Evolutionary conservation across 2,113 vertebrate species (phyloP), one percentile per base, ranked within the genome.

Genomic region (Mormyrus iriodes): DNA sequence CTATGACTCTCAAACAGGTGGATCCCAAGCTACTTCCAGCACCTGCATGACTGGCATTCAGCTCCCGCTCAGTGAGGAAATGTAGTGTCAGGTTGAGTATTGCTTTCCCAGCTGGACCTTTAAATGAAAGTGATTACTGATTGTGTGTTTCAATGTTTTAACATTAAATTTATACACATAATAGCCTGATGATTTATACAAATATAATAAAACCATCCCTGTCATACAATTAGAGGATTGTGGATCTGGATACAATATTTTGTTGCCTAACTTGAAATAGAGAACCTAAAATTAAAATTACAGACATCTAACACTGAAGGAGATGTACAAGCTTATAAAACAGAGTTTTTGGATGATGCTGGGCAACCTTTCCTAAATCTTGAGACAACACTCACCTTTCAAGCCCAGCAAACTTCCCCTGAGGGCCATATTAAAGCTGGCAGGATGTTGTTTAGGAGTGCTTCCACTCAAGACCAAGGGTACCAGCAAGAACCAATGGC

Each of bases 1-100:
- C 93, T 31, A 89, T 95, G 89, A 96, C 91, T 17, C 91, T 94
- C 86, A 96, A 92, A 91, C 96, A 96, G 44, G 93, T 92, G 79
- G 90, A n/a, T 2, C 49, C 42, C 3, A 10, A 27, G 19, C 46
- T 65, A 53, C 27, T 51, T 55, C 31, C 55, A 8, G 27, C 42
- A 27, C 31, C 79, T 17, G 42, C 27, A 27, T 31, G 27, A 42
- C 52, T 92, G 35, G 88, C 89, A 86, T 90, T 90, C 90, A 83
- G 93, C 24, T 88, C 44, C 10, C 52, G 21, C 27, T 87, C 42
- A 86, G 92, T 85, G 3, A 90, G 82, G 53, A 93, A 39, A 39
- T 91, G 53, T 3, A 95, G 55, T 89, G 92, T 93, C 55, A 92
- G 35, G 88, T 92, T 91, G 31, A 91, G 83, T 7, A 52, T 2